phyloP scores from a whole-genome alignment of 2,797 vertebrate genomes.

The Cossypha caffra region DNA sequence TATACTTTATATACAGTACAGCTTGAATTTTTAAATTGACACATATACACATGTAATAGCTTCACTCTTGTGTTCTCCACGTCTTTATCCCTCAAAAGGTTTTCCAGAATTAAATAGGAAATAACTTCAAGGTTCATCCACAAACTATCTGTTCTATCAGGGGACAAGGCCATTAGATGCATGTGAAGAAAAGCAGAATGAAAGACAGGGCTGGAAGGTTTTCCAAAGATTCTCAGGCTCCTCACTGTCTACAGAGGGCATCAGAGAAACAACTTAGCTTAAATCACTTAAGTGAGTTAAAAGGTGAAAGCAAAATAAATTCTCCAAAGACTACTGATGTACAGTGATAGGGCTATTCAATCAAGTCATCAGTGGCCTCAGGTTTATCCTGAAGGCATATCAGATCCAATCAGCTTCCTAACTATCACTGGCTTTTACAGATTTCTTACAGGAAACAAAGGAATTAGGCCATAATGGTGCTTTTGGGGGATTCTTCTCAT shows the following conservation, averaged over 20 bases:
- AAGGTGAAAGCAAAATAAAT: not conserved
- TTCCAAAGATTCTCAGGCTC: not conserved
- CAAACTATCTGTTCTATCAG: not conserved
- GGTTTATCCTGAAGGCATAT: not conserved
- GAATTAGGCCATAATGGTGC: not conserved
- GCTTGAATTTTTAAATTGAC: not conserved
- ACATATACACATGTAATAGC: not conserved
- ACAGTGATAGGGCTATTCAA: not conserved
- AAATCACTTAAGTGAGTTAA: not conserved
- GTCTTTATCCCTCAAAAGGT: not conserved
- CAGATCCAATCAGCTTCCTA: conserved; percentile 4
- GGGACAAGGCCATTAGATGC: not conserved
- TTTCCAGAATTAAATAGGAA: not conserved
- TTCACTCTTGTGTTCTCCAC: not conserved
- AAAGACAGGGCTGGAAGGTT: not conserved
- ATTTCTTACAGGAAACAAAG: not conserved
- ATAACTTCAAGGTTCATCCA: not conserved
- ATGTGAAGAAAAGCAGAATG: not conserved
- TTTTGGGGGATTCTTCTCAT: not conserved
- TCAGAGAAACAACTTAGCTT: not conserved
- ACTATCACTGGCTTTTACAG: not conserved
- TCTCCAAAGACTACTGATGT: not conserved
- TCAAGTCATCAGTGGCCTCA: not conserved
- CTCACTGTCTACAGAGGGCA: not conserved
- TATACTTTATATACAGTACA: not conserved